phyloP scores from a whole-genome alignment of 2,113 vertebrate species.

The Upupa epops region DNA sequence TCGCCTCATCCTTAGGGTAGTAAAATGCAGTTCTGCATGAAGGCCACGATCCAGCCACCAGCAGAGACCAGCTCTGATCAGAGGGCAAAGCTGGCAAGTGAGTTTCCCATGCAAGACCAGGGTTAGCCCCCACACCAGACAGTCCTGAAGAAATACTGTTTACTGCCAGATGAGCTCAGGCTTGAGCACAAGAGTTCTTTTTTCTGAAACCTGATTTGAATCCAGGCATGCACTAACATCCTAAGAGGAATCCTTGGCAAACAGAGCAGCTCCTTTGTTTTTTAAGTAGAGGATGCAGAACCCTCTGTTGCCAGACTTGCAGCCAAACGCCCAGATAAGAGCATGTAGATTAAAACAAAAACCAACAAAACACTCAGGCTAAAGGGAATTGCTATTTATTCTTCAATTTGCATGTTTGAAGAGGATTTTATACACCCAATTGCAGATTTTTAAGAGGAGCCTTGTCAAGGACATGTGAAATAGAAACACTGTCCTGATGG shows the following conservation, averaged over 20 bases:
- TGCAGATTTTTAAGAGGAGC: slow-evolving; percentile 50
- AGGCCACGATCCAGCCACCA: fast-evolving
- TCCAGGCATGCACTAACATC: neutral
- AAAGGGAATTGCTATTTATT: neutral
- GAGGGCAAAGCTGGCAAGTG: neutral
- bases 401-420: slow-evolving; percentile 31
- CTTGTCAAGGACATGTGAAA: slow-evolving; percentile 57
- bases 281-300: neutral
- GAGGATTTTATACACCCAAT: slow-evolving; percentile 45
- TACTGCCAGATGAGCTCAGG: neutral
- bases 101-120: neutral
- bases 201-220: neutral
- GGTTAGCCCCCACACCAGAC: neutral
- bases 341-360: neutral
- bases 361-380: neutral
- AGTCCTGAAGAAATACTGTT: neutral
- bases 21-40: neutral
- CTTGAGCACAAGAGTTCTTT: neutral
- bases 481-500: slow-evolving; percentile 48
- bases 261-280: neutral
- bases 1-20: neutral
- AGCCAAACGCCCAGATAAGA: neutral
- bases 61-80: neutral
- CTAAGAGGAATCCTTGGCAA: neutral
- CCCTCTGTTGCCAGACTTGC: neutral